A percentile compares a stretch with the other conserved stretches of the same genome.
phyloP scores from a whole-genome alignment of 1,140 invertebrate species.

The Solenopsis invicta region DNA sequence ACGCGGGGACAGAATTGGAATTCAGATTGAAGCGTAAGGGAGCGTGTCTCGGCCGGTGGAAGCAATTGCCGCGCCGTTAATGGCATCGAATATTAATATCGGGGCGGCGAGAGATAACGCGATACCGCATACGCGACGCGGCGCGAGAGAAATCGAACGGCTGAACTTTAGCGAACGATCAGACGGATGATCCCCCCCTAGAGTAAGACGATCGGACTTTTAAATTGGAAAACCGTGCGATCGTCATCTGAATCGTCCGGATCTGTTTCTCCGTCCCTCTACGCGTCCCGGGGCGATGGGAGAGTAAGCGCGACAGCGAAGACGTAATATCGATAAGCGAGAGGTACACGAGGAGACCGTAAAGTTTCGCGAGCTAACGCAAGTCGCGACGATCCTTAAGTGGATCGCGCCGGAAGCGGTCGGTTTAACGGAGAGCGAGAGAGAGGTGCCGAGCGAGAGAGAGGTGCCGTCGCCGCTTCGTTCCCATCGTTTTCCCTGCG shows the following conservation, averaged over 20 bases:
- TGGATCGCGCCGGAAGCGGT: neutral
- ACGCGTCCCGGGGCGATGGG: neutral
- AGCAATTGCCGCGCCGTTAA: constrained; percentile 42
- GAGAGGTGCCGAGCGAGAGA: too few species aligned
- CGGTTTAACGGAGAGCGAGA: neutral
- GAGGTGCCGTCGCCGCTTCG: neutral
- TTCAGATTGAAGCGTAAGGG: constrained; percentile 54
- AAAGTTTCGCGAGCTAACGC: constrained; percentile 17
- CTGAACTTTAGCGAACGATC: neutral
- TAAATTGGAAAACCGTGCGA: neutral
- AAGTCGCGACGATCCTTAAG: neutral
- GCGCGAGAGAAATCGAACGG: neutral
- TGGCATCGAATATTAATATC: constrained; percentile 53
- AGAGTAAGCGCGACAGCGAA: neutral
- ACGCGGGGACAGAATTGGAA: constrained; percentile 38
- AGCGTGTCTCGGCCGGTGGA: neutral
- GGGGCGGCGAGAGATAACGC: neutral
- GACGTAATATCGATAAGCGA: neutral
- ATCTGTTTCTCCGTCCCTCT: neutral
- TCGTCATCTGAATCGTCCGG: neutral
- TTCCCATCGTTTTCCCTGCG: neutral
- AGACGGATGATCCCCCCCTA: neutral
- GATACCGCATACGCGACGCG: constrained; percentile 3
- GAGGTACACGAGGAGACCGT: neutral
- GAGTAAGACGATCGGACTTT: neutral